Conservation (phyloP, 2,113 vertebrate species). For the Vidua macroura region DNA sequence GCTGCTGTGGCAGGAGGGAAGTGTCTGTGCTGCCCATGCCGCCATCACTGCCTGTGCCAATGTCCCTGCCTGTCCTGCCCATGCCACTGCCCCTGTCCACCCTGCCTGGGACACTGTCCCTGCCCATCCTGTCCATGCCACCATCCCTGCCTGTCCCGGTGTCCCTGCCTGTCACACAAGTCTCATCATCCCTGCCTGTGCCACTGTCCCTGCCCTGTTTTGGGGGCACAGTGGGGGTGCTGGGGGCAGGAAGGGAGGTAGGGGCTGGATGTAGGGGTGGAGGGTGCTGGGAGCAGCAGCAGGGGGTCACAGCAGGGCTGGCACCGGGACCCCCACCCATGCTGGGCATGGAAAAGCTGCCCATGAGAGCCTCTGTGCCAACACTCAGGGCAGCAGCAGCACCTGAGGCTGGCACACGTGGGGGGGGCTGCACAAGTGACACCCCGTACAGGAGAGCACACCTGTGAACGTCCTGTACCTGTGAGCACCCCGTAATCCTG, state of each 20-base stretch:
- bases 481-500: not conserved
- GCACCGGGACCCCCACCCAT: not conserved
- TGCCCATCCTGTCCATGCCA: not conserved
- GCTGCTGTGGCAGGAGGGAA: not conserved
- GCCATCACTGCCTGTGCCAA: not conserved
- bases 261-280: not conserved
- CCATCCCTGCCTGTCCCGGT: not conserved
- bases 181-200: not conserved
- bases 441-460: not conserved
- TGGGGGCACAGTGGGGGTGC: too few species aligned
- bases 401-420: not conserved
- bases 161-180: not conserved
- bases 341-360: not conserved
- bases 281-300: not conserved
- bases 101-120: not conserved
- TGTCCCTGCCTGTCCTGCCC: not conserved
- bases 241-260: not conserved
- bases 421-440: not conserved
- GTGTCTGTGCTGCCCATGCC: not conserved
- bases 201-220: not conserved
- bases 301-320: not conserved
- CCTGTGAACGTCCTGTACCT: not conserved
- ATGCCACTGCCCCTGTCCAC: fast-evolving
- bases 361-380: not conserved
- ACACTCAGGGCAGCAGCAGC: not conserved